phyloP scores from a whole-genome alignment of 1,140 invertebrate genomes.

The Drosophila sturtevanti region DNA sequence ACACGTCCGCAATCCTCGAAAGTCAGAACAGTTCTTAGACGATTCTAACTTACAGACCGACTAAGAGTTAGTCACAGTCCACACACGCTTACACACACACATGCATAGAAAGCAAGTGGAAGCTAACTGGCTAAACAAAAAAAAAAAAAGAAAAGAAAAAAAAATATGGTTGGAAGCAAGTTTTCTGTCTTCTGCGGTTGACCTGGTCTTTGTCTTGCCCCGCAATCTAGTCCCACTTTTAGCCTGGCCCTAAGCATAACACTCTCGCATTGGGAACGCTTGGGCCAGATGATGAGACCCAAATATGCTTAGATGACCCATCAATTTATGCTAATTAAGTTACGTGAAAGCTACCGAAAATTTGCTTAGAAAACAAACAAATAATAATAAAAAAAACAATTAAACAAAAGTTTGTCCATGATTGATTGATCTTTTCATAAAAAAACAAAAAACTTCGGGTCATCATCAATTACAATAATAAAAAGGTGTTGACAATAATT shows the following conservation, averaged over 20 bases:
- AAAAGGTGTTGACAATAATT: conserved; percentile 6
- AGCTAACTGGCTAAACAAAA: background rate
- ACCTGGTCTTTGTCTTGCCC: conserved; percentile 10
- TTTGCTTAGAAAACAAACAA: too few relatives aligned
- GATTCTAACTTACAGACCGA: background rate
- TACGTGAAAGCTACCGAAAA: conserved; percentile 20
- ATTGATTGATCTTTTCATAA: background rate
- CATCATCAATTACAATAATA: too few relatives aligned
- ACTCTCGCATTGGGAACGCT: background rate
- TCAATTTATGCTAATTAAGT: conserved; percentile 19
- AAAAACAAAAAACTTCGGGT: background rate
- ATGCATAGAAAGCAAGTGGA: background rate
- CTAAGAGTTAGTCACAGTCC: conserved; percentile 4
- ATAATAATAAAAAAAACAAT: background rate
- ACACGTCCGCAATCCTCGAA: conserved; percentile 52
- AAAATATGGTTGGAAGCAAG: background rate
- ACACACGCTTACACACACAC: background rate
- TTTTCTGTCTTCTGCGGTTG: conserved; percentile 5
- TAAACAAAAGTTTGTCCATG: background rate
- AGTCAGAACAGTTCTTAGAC: conserved; percentile 47
- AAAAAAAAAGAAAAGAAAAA: background rate
- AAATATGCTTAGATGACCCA: background rate
- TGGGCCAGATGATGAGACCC: background rate
- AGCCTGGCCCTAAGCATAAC: conserved; percentile 7
- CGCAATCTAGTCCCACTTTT: background rate